These are phyloP conservation scores for Melanerpes aurifrons DNA, from an alignment of 2,113 vertebrate species.

Conservation along the genomic window DNA sequence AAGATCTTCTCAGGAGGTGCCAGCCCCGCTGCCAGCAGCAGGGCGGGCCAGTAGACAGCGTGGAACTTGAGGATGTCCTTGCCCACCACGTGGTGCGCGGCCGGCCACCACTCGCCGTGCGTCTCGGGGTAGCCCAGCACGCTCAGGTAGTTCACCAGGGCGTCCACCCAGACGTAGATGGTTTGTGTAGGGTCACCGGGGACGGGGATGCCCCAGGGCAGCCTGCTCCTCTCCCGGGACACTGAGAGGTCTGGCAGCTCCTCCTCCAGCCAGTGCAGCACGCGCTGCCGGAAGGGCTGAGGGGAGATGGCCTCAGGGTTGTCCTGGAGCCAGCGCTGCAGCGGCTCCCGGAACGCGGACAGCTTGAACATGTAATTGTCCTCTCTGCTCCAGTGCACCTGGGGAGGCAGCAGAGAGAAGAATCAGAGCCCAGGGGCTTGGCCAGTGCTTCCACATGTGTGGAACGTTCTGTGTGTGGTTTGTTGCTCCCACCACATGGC, in stretches of 20 bases:
- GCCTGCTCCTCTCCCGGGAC: constrained; percentile 87
- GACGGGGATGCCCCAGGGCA: constrained; percentile 93
- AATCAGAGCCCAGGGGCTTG: neutral
- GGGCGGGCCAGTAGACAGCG: constrained; percentile 93
- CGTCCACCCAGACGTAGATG: constrained; percentile 96
- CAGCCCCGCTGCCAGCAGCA: constrained; percentile 88
- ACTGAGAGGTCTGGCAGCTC: constrained; percentile 91
- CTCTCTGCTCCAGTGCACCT: constrained; percentile 95
- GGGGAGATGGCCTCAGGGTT: constrained; percentile 81
- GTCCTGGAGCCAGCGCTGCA: constrained; percentile 83
- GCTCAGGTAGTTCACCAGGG: constrained; percentile 94
- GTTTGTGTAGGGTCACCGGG: constrained; percentile 87
- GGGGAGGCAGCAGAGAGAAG: neutral
- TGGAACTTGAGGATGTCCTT: constrained; percentile 98
- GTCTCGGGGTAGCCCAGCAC: constrained; percentile 86
- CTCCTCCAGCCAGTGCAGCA: constrained; percentile 86
- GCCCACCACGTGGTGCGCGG: constrained; percentile 85
- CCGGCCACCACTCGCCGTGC: constrained; percentile 81
- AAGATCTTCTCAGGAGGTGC: constrained; percentile 82
- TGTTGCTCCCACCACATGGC: too few relatives aligned
- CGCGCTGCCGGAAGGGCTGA: constrained; percentile 78
- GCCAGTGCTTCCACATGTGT: neutral
- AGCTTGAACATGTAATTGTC: constrained; percentile 96
- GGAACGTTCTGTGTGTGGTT: too few relatives aligned
- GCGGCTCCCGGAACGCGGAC: constrained; percentile 79